Percentiles rank a stretch among this genome's conserved stretches.
These are phyloP conservation scores for Nesidiocoris tenuis DNA, from an alignment of 2,888 invertebrate genomes.

Conservation along the genomic window DNA sequence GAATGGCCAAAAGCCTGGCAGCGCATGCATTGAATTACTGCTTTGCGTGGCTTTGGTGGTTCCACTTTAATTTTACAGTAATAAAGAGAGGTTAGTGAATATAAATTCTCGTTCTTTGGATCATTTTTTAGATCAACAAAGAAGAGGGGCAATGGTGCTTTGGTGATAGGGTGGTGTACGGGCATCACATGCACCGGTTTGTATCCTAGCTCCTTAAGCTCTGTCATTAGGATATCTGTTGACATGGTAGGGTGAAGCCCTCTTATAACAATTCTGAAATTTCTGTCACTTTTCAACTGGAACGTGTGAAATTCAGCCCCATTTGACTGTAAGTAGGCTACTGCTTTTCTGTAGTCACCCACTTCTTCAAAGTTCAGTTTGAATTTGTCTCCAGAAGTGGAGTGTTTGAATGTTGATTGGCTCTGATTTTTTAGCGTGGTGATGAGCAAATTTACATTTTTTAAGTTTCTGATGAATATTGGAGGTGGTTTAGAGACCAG, in stretches of 20 bases:
- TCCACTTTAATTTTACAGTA: constrained; percentile 16
- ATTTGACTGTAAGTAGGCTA: neutral
- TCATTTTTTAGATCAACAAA: constrained; percentile 1
- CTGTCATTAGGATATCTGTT: neutral
- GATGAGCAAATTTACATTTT: too few relatives aligned
- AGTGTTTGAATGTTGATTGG: too few relatives aligned
- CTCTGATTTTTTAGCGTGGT: too few relatives aligned
- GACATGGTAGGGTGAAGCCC: constrained; percentile 7
- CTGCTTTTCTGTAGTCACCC: neutral
- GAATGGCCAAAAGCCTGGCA: constrained; percentile 17
- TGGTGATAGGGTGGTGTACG: constrained; percentile 5
- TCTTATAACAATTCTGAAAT: constrained; percentile 8
- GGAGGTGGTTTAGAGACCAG: too few relatives aligned
- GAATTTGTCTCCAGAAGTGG: too few relatives aligned
- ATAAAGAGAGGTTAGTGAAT: neutral
- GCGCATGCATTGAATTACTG: constrained; percentile 10
- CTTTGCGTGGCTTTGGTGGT: constrained; percentile 20
- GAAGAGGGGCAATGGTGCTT: constrained; percentile 2
- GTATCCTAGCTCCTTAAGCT: neutral
- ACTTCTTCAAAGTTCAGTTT: constrained; percentile 17
- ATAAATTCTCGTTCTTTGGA: neutral
- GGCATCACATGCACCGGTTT: constrained; percentile 5
- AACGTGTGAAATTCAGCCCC: constrained; percentile 9
- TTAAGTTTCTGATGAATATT: too few relatives aligned
- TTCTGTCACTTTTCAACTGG: constrained; percentile 3